phyloP scores from a whole-genome alignment of 2,113 vertebrate species.

The Calidris pygmaea region DNA sequence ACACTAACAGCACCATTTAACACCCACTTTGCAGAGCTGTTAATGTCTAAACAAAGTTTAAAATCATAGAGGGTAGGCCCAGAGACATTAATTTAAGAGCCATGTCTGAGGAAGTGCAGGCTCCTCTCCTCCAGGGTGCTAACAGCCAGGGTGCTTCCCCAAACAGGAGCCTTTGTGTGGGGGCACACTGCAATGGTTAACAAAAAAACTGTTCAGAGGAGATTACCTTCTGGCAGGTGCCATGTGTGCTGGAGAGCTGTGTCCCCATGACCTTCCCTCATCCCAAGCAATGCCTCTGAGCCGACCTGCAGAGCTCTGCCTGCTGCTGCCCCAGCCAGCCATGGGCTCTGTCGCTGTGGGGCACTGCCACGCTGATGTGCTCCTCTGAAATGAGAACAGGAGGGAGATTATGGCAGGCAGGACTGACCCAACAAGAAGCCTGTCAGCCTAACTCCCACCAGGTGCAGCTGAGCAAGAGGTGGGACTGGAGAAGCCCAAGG shows the following conservation, averaged over 20 bases:
- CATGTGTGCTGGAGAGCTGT: rapidly evolving
- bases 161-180: rapidly evolving
- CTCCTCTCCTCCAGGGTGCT: background rate
- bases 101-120: background rate
- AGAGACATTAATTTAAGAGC: background rate
- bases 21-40: conserved; percentile 44
- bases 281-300: rapidly evolving
- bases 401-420: background rate
- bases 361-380: rapidly evolving
- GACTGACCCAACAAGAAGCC: background rate
- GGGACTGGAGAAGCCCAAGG: background rate
- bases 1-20: conserved; percentile 19
- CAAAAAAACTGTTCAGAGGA: background rate
- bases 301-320: rapidly evolving
- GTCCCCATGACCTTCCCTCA: rapidly evolving
- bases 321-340: background rate
- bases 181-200: rapidly evolving
- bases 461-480: no score
- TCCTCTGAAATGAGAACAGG: background rate
- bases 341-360: rapidly evolving
- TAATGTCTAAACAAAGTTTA: conserved; percentile 23
- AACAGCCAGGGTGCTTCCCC: rapidly evolving
- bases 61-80: background rate
- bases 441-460: background rate
- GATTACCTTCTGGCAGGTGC: background rate